phyloP scores from a whole-genome alignment of 2,888 invertebrate species.

The Operophtera brumata region DNA sequence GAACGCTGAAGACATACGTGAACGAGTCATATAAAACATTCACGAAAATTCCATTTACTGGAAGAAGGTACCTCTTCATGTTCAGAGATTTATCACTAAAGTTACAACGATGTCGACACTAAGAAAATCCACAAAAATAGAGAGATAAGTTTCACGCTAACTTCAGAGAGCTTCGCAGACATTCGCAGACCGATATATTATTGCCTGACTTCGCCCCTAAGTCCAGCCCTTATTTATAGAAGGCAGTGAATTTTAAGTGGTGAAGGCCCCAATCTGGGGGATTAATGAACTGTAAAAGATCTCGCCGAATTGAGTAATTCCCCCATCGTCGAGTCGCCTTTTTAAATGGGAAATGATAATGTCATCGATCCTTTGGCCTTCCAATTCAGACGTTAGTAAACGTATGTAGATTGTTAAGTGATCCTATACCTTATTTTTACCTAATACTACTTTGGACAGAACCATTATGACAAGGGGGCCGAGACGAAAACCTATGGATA shows the following conservation, averaged over 20 bases:
- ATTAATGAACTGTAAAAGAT: slow-evolving; percentile 77
- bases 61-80: slow-evolving; percentile 2
- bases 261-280: slow-evolving; percentile 62
- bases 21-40: background rate
- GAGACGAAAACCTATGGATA: too few relatives aligned
- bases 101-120: slow-evolving; percentile 19
- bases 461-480: too few relatives aligned
- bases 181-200: slow-evolving; percentile 29
- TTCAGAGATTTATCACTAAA: slow-evolving; percentile 21
- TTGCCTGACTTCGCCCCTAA: slow-evolving; percentile 30
- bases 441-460: too few relatives aligned
- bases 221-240: slow-evolving; percentile 53
- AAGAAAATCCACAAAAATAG: slow-evolving; percentile 23
- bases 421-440: background rate
- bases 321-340: slow-evolving; percentile 46
- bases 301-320: slow-evolving; percentile 68
- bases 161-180: slow-evolving; percentile 4
- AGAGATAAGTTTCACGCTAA: slow-evolving; percentile 20
- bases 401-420: background rate
- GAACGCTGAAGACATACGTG: background rate
- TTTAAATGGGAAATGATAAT: slow-evolving; percentile 58
- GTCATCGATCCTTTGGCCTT: slow-evolving; percentile 40
- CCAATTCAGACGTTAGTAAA: background rate
- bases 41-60: background rate
- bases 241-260: slow-evolving; percentile 57